Evolutionary conservation across 2,888 invertebrate genomes (phyloP), one percentile per base, ranked within the genome.

Genomic region (Schrankia costaestrigalis): DNA sequence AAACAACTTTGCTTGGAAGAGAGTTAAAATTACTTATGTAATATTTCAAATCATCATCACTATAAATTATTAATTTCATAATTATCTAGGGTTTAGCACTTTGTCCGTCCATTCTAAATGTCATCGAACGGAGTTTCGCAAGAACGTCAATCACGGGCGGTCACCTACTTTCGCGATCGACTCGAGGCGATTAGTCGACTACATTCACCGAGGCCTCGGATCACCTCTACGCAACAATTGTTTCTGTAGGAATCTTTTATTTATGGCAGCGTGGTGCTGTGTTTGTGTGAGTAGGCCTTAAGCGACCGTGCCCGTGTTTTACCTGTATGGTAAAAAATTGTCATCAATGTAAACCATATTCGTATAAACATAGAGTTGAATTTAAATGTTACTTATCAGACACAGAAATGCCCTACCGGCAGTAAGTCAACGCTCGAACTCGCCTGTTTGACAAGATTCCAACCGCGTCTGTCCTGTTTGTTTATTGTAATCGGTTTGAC

Each of bases 391-490:
- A 26, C 21, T 27, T 6, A 28, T 31, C 42, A 59, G 45, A 57
- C 58, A 74, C 78, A 80, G 80, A 84, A 87, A 84, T 82, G 83
- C 80, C 79, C 81, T 85, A 85, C 85, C 84, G 79, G 78, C 81
- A 84, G 85, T 87, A 87, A 87, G 87, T 86, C 86, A 86, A 86
- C 85, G 86, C 85, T 86, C 83, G 85, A 85, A 82, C 78, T 83
- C 83, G 86, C 86, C 84, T 80, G 87, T 86, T 86, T 85, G 86
- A 87, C 87, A 86, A 86, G 87, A 87, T 87, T 87, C 87, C 87
- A 87, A 84, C 85, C 85, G 85, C 86, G 84, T 83, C 85, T 85
- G 83, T 79, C 83, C 85, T 86, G 87, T 87, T 86, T 87, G 86
- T 85, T 87, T 86, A 87, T 86, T 85, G 85, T 87, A 87, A 86